These are phyloP conservation scores for Dendrophyllia cribrosa DNA, from an alignment of 64 coral and sea anemone species.

Conservation along the genomic window DNA sequence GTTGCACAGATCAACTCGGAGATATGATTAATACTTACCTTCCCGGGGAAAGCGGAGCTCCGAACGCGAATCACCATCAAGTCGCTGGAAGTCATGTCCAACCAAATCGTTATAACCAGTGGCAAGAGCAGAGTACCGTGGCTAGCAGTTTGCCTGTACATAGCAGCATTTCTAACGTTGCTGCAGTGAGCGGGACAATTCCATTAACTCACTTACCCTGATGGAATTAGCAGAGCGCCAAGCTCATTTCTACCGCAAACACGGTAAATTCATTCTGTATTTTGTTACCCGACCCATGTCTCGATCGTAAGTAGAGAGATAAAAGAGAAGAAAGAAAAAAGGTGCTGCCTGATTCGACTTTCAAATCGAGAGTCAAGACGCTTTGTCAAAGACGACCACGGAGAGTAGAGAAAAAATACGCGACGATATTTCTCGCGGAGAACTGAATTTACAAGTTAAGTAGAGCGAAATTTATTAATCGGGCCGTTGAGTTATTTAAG, in stretches of 20 bases:
- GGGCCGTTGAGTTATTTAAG: constrained; percentile 35
- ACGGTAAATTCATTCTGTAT: constrained; percentile 86
- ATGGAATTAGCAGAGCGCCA: constrained; percentile 19
- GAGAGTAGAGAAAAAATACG: background rate
- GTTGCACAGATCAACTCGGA: constrained; percentile 92
- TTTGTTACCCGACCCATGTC: constrained; percentile 29
- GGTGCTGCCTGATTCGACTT: constrained; percentile 26
- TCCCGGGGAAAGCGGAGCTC: constrained; percentile 28
- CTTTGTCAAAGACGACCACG: background rate
- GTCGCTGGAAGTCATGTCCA: constrained; percentile 44
- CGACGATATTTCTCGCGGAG: background rate
- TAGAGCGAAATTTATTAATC: constrained; percentile 24
- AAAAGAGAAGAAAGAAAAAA: background rate
- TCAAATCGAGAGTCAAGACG: constrained; percentile 12
- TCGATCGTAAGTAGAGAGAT: constrained; percentile 28
- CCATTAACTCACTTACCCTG: constrained; percentile 86
- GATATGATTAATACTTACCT: constrained; percentile 98
- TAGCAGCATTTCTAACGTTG: constrained; percentile 68
- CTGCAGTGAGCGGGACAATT: constrained; percentile 84
- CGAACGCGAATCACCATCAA: constrained; percentile 1
- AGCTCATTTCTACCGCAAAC: constrained; percentile 35
- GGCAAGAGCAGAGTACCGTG: constrained; percentile 66
- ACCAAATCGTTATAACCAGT: constrained; percentile 66
- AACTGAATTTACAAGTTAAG: constrained; percentile 37
- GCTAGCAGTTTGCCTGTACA: constrained; percentile 63